These are phyloP conservation scores for Pherbina coryleti DNA, from an alignment of 2,888 invertebrate species.

Conservation along the genomic window DNA sequence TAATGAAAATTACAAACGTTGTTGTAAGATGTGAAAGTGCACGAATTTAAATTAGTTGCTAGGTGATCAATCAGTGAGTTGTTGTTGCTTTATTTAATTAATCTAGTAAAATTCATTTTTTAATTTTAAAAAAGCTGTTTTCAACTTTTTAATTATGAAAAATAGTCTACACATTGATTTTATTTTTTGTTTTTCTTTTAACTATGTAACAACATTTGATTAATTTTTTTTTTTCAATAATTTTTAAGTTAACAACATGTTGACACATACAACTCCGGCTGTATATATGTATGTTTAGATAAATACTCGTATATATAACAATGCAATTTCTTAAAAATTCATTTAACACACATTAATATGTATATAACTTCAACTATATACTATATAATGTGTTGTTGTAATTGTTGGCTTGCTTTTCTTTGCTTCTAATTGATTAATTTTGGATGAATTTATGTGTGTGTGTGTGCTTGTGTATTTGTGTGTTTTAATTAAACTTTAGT, in stretches of 20 bases:
- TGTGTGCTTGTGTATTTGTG: constrained; percentile 29
- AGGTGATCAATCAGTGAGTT: no score
- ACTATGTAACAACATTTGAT: constrained; percentile 4
- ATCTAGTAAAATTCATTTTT: no score
- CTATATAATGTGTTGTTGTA: constrained; percentile 40
- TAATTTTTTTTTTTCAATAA: background rate
- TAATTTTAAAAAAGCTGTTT: background rate
- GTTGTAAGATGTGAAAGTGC: constrained; percentile 9
- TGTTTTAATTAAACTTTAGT: constrained; percentile 16
- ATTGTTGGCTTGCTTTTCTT: constrained; percentile 48
- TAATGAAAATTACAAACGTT: background rate
- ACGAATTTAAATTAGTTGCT: background rate
- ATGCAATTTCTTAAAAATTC: constrained; percentile 16
- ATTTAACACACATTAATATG: constrained; percentile 43
- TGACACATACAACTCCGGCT: background rate
- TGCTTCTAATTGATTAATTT: constrained; percentile 56
- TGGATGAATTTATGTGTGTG: constrained; percentile 38
- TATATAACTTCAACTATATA: constrained; percentile 45
- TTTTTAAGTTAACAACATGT: background rate
- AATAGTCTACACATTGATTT: no score
- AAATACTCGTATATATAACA: background rate
- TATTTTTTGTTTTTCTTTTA: background rate
- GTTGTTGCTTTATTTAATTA: no score
- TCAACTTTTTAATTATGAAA: background rate
- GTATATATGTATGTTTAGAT: background rate